These are phyloP conservation scores for Autographa pulchrina DNA, from an alignment of 2,888 invertebrate species.

Conservation along the genomic window DNA sequence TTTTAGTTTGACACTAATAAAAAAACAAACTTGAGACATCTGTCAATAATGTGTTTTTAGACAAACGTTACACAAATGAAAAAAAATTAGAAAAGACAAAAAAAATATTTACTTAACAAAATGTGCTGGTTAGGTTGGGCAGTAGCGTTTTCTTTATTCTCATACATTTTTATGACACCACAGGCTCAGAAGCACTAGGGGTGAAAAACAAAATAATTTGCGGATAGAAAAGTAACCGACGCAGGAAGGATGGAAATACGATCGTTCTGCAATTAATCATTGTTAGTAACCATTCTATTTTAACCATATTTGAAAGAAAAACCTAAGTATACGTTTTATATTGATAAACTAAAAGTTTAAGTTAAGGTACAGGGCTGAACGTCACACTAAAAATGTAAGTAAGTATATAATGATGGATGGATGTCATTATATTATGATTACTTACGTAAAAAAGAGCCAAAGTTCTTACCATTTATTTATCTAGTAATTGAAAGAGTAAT, in stretches of 20 bases:
- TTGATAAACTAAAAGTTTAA: too few relatives aligned
- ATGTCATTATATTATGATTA: too few relatives aligned
- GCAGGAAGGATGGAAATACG: constrained; percentile 4
- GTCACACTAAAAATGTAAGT: too few relatives aligned
- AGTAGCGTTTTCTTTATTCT: constrained; percentile 76
- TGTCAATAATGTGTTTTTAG: constrained; percentile 16
- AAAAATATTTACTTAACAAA: constrained; percentile 40
- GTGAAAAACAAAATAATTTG: constrained; percentile 16
- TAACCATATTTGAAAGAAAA: background rate
- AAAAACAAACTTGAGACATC: background rate
- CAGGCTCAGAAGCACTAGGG: constrained; percentile 33
- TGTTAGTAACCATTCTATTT: constrained; percentile 23
- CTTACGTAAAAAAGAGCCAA: too few relatives aligned
- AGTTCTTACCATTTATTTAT: too few relatives aligned
- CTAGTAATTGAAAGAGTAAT: too few relatives aligned
- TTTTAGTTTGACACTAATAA: background rate
- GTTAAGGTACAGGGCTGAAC: too few relatives aligned
- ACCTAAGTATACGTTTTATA: too few relatives aligned
- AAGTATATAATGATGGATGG: too few relatives aligned
- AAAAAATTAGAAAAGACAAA: constrained; percentile 32
- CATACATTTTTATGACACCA: constrained; percentile 75
- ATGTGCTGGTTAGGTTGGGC: constrained; percentile 85
- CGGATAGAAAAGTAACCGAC: background rate
- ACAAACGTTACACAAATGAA: constrained; percentile 41
- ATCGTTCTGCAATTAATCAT: background rate